phyloP scores from a whole-genome alignment of 2,113 vertebrate species.

The Vanacampus margaritifer region DNA sequence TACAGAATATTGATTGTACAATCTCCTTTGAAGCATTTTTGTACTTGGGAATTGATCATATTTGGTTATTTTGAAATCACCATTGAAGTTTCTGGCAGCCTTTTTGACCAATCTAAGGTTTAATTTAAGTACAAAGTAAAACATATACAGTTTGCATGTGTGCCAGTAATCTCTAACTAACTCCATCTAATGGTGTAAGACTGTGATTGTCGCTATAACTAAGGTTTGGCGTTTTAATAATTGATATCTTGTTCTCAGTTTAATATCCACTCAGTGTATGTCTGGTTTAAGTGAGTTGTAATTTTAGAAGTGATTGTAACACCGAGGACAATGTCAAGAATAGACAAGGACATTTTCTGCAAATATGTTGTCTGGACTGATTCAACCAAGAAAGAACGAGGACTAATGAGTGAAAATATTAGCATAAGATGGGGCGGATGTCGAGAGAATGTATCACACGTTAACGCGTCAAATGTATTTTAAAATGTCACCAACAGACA shows the following conservation, averaged over 20 bases:
- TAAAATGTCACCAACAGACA: slow-evolving; percentile 40
- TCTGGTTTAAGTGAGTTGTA: neutral
- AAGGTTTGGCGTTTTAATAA: no score
- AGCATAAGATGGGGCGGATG: slow-evolving; percentile 36
- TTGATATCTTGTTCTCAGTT: no score
- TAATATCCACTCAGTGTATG: neutral
- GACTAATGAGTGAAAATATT: slow-evolving; percentile 44
- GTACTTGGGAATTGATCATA: no score
- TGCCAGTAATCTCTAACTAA: no score
- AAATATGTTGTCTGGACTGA: slow-evolving; percentile 23
- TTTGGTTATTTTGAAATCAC: no score
- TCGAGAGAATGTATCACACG: slow-evolving; percentile 24
- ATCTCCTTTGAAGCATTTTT: no score
- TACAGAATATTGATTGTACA: no score
- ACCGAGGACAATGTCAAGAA: neutral
- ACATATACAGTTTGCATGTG: no score
- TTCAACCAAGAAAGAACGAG: slow-evolving; percentile 33
- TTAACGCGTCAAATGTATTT: slow-evolving; percentile 45
- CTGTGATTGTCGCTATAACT: no score
- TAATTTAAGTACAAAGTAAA: neutral
- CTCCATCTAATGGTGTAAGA: no score
- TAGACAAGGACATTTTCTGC: slow-evolving; percentile 3
- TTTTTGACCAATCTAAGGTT: neutral
- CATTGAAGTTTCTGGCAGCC: no score
- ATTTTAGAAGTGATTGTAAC: no score